Percentiles rank a stretch among this genome's conserved stretches.
Conservation (phyloP, 1,140 invertebrate genomes). For the Scaptomyza hsui region DNA sequence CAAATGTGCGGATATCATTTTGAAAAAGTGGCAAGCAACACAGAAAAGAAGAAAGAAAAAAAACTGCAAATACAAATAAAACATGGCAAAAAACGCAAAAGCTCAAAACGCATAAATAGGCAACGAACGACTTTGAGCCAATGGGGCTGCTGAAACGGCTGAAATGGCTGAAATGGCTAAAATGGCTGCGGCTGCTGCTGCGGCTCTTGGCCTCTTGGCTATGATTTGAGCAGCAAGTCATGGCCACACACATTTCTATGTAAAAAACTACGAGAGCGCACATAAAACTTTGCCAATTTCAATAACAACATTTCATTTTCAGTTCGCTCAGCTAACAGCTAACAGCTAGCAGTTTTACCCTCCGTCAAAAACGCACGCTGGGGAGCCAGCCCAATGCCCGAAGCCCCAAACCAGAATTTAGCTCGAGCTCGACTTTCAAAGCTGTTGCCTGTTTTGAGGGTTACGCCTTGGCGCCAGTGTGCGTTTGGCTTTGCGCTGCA, state of each 20-base stretch:
- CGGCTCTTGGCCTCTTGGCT: slow-evolving; percentile 54
- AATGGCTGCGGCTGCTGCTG: slow-evolving; percentile 48
- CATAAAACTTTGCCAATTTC: slow-evolving; percentile 82
- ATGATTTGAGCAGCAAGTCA: slow-evolving; percentile 67
- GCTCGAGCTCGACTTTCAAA: slow-evolving; percentile 11
- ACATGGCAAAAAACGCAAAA: slow-evolving; percentile 51
- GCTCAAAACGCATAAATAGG: slow-evolving; percentile 76
- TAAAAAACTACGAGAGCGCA: slow-evolving; percentile 68
- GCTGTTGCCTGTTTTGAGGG: slow-evolving; percentile 38
- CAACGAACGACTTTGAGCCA: slow-evolving; percentile 48
- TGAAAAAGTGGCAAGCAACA: slow-evolving; percentile 23
- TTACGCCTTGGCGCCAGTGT: slow-evolving; percentile 69
- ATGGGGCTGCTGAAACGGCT: slow-evolving; percentile 11
- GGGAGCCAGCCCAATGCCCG: slow-evolving; percentile 42
- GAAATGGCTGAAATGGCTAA: slow-evolving; percentile 11
- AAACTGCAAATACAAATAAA: slow-evolving; percentile 31
- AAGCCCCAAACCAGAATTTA: neutral
- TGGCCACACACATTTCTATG: slow-evolving; percentile 80
- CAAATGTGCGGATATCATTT: slow-evolving; percentile 73
- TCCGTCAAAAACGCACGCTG: slow-evolving; percentile 51
- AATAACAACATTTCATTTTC: slow-evolving; percentile 82
- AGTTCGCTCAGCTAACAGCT: slow-evolving; percentile 24
- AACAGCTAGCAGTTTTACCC: slow-evolving; percentile 45
- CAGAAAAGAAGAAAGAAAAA: slow-evolving; percentile 9
- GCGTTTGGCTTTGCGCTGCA: slow-evolving; percentile 32